Percentiles rank a stretch among this genome's conserved stretches.
Conservation (phyloP, 1,140 invertebrate species). For the Drosophila tani region DNA sequence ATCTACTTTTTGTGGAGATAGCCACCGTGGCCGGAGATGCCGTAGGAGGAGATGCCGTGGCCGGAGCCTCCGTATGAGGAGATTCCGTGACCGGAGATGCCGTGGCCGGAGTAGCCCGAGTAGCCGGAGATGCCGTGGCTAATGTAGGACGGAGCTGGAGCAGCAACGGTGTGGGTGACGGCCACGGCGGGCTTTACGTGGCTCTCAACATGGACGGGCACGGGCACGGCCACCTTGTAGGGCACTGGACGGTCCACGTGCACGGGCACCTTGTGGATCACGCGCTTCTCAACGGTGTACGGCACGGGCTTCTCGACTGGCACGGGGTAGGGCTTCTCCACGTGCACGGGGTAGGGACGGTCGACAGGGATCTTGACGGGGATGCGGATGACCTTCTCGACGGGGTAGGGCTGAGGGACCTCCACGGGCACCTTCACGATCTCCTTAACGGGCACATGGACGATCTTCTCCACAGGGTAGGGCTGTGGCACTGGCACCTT, state of each 20-base stretch:
- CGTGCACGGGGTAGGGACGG: constrained; percentile 87
- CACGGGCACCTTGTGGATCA: constrained; percentile 85
- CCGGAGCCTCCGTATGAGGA: constrained; percentile 52
- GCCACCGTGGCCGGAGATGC: constrained; percentile 70
- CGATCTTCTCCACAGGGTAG: constrained; percentile 87
- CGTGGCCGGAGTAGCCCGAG: constrained; percentile 46
- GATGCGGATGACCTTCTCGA: constrained; percentile 86
- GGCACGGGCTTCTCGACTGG: constrained; percentile 88
- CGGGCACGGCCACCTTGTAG: constrained; percentile 87
- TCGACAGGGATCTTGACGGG: constrained; percentile 87
- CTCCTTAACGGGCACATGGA: constrained; percentile 87
- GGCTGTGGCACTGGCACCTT: constrained; percentile 88
- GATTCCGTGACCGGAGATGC: constrained; percentile 41
- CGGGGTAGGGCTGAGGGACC: constrained; percentile 89
- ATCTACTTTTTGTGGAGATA: constrained; percentile 84
- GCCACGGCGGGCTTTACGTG: constrained; percentile 69
- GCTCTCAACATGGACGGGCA: constrained; percentile 86
- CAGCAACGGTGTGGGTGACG: constrained; percentile 62
- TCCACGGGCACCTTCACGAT: constrained; percentile 89
- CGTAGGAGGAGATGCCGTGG: constrained; percentile 61
- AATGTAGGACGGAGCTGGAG: constrained; percentile 41
- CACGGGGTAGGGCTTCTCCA: constrained; percentile 86
- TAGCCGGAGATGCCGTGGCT: constrained; percentile 52
- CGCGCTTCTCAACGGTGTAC: constrained; percentile 87
- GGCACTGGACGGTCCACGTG: constrained; percentile 87